Evolutionary conservation across 2,888 invertebrate species (phyloP), one percentile per base, ranked within the genome.

Genomic region (Smittia sp.): DNA sequence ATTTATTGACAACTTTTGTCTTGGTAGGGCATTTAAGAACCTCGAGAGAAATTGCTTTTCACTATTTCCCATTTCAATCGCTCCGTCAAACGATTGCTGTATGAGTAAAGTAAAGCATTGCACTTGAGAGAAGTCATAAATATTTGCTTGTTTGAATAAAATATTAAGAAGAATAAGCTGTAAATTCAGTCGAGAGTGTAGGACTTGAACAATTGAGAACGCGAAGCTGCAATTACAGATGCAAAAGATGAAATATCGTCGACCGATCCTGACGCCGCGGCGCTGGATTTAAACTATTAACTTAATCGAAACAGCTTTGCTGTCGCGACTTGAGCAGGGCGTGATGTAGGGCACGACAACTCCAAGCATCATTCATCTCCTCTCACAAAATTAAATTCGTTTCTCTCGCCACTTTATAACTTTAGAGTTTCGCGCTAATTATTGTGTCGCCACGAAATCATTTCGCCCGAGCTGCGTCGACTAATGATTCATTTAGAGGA

Each of bases 141-240:
- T n/a, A 58, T 58, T 58, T 58, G 58, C 22, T n/a, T 58, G 58
- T 58, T 58, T 58, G 58, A 20, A 58, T 58, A 58, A 18, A 18
- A 58, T 58, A 58, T 58, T 58, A 58, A 58, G 13, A 18, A 58
- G 13, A 58, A 58, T 58, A 46, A 58, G 58, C 58, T n/a, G 15
- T 58, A 58, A 58, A 58, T 58, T 58, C 22, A 9, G 18, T 58
- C 13, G 7, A n/a, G 58, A 58, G 58, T 58, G 58, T 58, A 13
- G 18, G 22, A 46, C 11, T n/a, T 32, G 46, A 58, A 58, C 58
- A 58, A 7, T 58, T 58, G 22, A 58, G 58, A 9, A 58, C 58
- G n/a, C 58, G n/a, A n/a, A 58, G 9, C 58, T 22, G 58, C 22
- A 58, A 58, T 58, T 58, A n/a, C 58, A 58, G 32, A 32, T 32